phyloP scores from a whole-genome alignment of 92 coral and sea anemone genomes.

The Zoanthus sociatus region DNA sequence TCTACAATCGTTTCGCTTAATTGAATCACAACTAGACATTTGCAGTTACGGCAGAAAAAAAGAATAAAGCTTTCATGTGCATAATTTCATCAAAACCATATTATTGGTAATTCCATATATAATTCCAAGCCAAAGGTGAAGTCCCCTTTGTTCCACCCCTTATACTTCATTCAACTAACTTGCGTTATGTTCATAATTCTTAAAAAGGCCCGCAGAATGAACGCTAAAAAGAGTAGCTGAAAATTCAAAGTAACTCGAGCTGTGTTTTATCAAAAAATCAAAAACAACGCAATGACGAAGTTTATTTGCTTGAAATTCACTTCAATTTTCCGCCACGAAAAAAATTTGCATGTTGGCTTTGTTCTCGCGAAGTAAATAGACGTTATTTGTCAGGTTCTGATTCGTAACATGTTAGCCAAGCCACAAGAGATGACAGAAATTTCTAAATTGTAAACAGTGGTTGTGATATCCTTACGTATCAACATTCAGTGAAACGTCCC shows the following conservation, averaged over 20 bases:
- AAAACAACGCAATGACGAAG: constrained; percentile 8
- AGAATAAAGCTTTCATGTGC: constrained; percentile 63
- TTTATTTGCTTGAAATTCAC: constrained; percentile 38
- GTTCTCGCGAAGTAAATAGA: constrained; percentile 67
- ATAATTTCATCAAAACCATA: constrained; percentile 77
- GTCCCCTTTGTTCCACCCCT: constrained; percentile 64
- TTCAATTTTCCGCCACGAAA: constrained; percentile 30
- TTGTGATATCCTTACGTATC: constrained; percentile 60
- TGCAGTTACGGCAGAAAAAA: constrained; percentile 61
- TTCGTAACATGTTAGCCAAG: constrained; percentile 61
- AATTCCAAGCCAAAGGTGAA: constrained; percentile 77
- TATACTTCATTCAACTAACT: constrained; percentile 73
- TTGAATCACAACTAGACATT: constrained; percentile 77
- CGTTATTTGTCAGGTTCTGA: constrained; percentile 56
- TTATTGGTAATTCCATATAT: constrained; percentile 65
- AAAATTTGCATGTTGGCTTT: constrained; percentile 94
- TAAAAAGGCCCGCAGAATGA: constrained; percentile 54
- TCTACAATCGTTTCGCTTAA: constrained; percentile 67
- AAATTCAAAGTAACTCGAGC: constrained; percentile 22
- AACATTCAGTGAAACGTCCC: constrained; percentile 61
- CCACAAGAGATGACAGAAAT: constrained; percentile 55
- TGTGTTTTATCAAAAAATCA: not conserved
- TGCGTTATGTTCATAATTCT: constrained; percentile 41
- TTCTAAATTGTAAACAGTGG: constrained; percentile 69
- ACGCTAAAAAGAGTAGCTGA: constrained; percentile 24